Evolutionary conservation across 1,140 invertebrate genomes (phyloP), one percentile per base, ranked within the genome.

Genomic region (Drosophila oshimai): DNA sequence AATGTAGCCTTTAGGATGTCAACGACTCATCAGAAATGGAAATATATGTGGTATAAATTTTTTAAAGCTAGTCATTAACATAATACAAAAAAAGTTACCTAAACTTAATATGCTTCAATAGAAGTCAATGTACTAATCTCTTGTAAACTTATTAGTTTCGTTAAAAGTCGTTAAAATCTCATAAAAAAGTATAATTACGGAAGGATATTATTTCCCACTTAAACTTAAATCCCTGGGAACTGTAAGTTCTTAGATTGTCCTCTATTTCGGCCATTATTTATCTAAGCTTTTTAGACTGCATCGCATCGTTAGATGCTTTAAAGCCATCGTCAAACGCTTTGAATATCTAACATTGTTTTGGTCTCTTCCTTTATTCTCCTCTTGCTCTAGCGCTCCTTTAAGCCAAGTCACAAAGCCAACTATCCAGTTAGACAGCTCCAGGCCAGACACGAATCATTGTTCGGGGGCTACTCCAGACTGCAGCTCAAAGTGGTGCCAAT

Each of bases 341-440:
- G 29, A 54, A 31, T 54, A 18, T 29, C 47, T 18, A 53, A 36
- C 37, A 53, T 37, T 44, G 29, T 20, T 31, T 9, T 1, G 15
- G 13, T 18, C 12, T 24, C 9, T 17, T 15, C 6, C 22, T 24
- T 24, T 12, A n/a, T 5, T 12, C 15, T 31, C 7, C 10, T 12
- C 15, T 12, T 36, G 22, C 12, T 12, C 18, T 5, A 2, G 17
- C 20, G 22, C 10, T 33, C 18, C 26, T 62, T 17, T 13, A 3
- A 15, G 24, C 42, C 18, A 20, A 26, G 10, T 15, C 15, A 12
- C 61, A 28, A 24, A 64, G 46, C 46, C 31, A 53, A 68, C 39
- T 68, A 68, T 68, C 46, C 64, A 68, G 64, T 67, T 68, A 31
- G 36, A 37, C 64, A 44, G 62, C 62, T 68, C 18, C 62, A 9